Conservation (phyloP, 1,140 invertebrate species). For the Heliconius eleuchia region DNA sequence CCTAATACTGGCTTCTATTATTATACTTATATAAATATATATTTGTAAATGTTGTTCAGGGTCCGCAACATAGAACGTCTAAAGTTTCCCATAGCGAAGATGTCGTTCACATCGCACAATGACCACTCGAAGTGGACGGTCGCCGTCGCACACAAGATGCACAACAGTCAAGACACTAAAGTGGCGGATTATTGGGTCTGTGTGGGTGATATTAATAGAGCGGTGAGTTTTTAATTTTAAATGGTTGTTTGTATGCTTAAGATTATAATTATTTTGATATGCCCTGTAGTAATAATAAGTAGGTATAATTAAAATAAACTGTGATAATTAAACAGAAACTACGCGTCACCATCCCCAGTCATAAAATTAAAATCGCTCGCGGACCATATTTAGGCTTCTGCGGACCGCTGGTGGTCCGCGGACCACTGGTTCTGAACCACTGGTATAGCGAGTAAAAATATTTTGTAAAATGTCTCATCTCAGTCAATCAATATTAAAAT, state of each 20-base stretch:
- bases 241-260: neutral
- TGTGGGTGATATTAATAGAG: conserved; percentile 96
- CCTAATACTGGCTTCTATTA: too few species aligned
- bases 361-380: too few species aligned
- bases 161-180: conserved; percentile 69
- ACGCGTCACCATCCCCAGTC: too few species aligned
- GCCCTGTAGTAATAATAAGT: too few species aligned
- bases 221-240: conserved; percentile 80
- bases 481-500: too few species aligned
- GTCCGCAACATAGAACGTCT: conserved; percentile 87
- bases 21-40: neutral
- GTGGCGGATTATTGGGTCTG: conserved; percentile 87
- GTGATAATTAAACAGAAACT: too few species aligned
- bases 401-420: too few species aligned
- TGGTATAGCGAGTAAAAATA: too few species aligned
- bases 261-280: neutral
- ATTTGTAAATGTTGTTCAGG: conserved; percentile 55
- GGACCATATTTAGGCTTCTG: too few species aligned
- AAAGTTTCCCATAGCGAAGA: conserved; percentile 77
- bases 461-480: too few species aligned
- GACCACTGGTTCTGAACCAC: too few species aligned
- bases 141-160: conserved; percentile 78
- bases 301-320: too few species aligned
- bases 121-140: conserved; percentile 98
- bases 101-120: conserved; percentile 86